Conservation (phyloP, 2,113 vertebrate species). For the Empidonax alnorum region DNA sequence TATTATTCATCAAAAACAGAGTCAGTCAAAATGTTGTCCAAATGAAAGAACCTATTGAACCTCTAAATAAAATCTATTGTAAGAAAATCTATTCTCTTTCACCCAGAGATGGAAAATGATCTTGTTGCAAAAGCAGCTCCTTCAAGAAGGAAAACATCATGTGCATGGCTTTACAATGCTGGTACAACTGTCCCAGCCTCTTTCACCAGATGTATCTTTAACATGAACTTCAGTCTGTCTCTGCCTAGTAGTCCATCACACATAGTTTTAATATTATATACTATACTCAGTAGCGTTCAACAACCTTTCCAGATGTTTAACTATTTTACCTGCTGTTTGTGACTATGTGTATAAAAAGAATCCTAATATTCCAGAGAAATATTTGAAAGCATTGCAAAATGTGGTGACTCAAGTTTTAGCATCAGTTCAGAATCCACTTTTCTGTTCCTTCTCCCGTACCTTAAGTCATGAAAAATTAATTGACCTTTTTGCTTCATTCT, state of each 20-base stretch:
- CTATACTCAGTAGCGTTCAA: background rate
- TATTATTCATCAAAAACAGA: background rate
- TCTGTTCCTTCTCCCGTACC: background rate
- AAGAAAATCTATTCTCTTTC: conserved; percentile 10
- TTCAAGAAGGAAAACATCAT: background rate
- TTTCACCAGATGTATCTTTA: background rate
- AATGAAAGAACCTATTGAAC: background rate
- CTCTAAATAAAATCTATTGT: background rate
- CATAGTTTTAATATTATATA: background rate
- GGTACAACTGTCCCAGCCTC: background rate
- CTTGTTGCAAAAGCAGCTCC: background rate
- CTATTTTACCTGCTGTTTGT: background rate
- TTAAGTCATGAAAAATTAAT: background rate
- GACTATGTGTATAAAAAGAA: background rate
- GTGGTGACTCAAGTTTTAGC: background rate
- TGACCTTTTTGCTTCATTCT: background rate
- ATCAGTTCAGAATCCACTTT: background rate
- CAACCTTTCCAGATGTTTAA: background rate
- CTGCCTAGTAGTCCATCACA: background rate
- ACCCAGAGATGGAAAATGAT: background rate
- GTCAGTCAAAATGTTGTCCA: background rate
- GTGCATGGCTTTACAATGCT: background rate
- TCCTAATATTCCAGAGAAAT: background rate
- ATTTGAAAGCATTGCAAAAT: background rate
- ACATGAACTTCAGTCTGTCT: background rate